These are phyloP conservation scores for Rostratula benghalensis DNA, from an alignment of 2,113 vertebrate species.

Conservation along the genomic window DNA sequence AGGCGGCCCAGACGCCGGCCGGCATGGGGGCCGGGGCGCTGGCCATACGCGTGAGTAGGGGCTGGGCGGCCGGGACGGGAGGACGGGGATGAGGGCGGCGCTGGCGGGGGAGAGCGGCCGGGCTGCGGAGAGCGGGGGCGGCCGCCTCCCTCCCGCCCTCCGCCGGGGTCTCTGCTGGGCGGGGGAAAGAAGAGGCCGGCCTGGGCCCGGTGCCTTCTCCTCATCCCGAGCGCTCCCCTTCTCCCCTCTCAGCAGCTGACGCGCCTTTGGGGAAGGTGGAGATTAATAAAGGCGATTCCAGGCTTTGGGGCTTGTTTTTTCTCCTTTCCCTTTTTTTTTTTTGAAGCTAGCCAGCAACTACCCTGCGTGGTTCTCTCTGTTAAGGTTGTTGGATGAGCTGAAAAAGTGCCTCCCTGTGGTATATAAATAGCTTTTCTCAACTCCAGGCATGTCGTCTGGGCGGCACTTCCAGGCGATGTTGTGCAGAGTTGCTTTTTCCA, in stretches of 20 bases:
- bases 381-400: background rate
- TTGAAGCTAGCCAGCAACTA: background rate
- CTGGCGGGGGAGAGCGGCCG: background rate
- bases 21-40: conserved; percentile 91
- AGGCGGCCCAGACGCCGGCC: background rate
- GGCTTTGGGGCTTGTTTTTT: background rate
- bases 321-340: background rate
- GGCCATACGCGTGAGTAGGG: conserved; percentile 89
- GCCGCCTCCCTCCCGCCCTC: background rate
- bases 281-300: background rate
- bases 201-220: background rate
- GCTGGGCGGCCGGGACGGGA: background rate
- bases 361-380: background rate
- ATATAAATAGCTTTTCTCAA: background rate
- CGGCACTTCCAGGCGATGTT: background rate
- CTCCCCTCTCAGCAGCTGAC: background rate
- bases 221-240: background rate
- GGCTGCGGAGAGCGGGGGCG: background rate
- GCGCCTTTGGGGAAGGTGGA: background rate
- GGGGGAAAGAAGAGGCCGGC: background rate
- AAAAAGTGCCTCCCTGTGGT: background rate
- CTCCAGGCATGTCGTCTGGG: background rate
- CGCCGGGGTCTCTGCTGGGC: background rate
- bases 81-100: background rate
- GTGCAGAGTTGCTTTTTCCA: background rate